Evolutionary conservation across 2,113 vertebrate genomes (phyloP).

Genomic region (Donacobius atricapilla): DNA sequence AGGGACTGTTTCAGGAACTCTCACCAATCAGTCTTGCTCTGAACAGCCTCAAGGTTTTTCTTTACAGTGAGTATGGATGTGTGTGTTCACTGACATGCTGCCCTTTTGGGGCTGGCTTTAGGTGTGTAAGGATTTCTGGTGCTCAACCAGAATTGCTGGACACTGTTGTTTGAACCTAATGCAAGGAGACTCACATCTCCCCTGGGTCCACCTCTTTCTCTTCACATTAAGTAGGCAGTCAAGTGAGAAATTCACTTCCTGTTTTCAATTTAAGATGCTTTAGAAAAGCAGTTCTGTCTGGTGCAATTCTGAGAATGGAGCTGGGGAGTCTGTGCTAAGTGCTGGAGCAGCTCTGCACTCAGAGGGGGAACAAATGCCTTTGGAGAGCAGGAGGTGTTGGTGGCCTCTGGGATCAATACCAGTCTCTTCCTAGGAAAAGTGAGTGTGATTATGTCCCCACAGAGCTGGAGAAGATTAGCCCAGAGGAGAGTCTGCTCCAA

Average conservation of each 20-base stretch:
- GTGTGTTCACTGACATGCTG: not conserved
- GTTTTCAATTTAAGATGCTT: not conserved
- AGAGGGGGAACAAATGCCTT: not conserved
- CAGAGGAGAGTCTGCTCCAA: not conserved
- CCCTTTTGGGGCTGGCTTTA: not conserved
- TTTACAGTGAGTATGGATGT: rapidly evolving
- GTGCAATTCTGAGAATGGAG: not conserved
- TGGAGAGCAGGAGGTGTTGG: not conserved
- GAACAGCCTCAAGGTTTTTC: rapidly evolving
- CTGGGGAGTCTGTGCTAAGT: not conserved
- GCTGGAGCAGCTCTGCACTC: not conserved
- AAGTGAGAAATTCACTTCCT: constrained; percentile 15
- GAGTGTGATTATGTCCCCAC: rapidly evolving
- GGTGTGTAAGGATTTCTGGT: not conserved
- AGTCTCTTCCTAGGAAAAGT: not conserved
- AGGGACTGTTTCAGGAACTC: not conserved
- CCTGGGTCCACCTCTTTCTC: not conserved
- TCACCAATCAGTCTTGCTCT: not conserved
- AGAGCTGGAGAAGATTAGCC: not conserved
- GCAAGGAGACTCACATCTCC: not conserved
- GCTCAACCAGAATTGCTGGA: not conserved
- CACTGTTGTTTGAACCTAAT: not conserved
- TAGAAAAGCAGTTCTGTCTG: not conserved
- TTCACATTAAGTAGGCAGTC: not conserved
- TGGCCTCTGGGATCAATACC: not conserved